Percentiles rank a stretch among this genome's conserved stretches.
Conservation (phyloP, 2,888 invertebrate species). For the Pollenia amentaria region DNA sequence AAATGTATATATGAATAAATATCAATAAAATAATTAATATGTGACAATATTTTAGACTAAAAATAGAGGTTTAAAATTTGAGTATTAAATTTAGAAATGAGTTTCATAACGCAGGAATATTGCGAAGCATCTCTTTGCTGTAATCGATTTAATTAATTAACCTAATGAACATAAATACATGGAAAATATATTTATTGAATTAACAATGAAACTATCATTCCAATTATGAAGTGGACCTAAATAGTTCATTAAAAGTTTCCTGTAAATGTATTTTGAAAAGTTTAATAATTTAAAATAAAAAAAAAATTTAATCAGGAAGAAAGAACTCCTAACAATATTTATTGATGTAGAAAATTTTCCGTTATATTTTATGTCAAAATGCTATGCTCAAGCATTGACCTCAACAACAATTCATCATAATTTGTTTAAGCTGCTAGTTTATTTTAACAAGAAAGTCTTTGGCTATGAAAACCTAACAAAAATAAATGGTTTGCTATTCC, state of each 20-base stretch:
- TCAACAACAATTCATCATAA: neutral
- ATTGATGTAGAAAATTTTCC: neutral
- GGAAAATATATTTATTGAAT: conserved; percentile 10
- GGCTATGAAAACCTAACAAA: neutral
- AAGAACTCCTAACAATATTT: neutral
- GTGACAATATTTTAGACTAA: conserved; percentile 11
- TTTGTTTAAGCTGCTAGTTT: no score
- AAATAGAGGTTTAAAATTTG: neutral
- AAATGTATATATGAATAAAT: conserved; percentile 32
- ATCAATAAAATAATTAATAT: conserved; percentile 17
- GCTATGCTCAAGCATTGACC: conserved; percentile 6
- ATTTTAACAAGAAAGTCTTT: no score
- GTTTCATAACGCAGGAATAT: neutral
- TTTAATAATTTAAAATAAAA: no score
- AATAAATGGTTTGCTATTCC: neutral
- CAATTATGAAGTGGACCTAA: neutral
- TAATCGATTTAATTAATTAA: conserved; percentile 31
- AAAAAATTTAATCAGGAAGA: neutral
- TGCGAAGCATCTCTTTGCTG: neutral
- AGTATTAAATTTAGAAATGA: conserved; percentile 16
- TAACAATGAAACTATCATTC: neutral
- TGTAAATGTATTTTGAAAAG: neutral
- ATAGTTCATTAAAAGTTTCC: neutral
- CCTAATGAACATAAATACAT: neutral
- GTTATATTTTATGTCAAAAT: neutral